These are phyloP conservation scores for Apodemus sylvaticus DNA, from an alignment of 2,113 vertebrate species.

Conservation along the genomic window DNA sequence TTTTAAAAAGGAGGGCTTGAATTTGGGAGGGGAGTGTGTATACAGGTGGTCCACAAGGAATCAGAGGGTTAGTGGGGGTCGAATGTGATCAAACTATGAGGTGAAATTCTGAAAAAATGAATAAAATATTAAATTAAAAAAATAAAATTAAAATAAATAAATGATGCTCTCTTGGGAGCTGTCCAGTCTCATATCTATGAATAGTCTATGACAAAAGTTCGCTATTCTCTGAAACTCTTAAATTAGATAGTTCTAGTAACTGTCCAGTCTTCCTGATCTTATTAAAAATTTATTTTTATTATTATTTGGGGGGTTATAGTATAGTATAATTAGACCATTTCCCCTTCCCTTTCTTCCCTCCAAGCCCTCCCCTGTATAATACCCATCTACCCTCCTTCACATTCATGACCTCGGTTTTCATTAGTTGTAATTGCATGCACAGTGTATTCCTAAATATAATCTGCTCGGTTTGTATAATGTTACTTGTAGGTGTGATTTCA, in stretches of 20 bases:
- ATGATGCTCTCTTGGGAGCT: background rate
- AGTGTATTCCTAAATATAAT: background rate
- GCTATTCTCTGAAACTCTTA: slow-evolving; percentile 23
- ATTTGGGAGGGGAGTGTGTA: background rate
- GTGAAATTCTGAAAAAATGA: background rate
- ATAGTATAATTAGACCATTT: background rate
- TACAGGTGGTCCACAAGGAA: background rate
- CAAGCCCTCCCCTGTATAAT: no score
- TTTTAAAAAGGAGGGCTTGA: background rate
- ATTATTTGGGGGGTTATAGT: background rate
- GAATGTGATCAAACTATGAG: background rate
- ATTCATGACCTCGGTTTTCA: background rate
- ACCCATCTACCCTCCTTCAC: background rate
- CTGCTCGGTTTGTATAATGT: background rate
- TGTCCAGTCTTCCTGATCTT: background rate
- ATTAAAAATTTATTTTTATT: background rate
- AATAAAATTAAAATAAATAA: background rate
- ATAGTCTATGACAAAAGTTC: background rate
- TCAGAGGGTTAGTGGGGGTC: background rate
- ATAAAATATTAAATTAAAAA: background rate
- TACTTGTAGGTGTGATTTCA: background rate
- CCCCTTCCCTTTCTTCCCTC: background rate
- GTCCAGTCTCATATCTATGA: background rate
- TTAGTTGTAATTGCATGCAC: background rate
- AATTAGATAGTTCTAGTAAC: slow-evolving; percentile 12